Conservation (phyloP, 2,797 vertebrate species). For the Mionectes olivaceus region DNA sequence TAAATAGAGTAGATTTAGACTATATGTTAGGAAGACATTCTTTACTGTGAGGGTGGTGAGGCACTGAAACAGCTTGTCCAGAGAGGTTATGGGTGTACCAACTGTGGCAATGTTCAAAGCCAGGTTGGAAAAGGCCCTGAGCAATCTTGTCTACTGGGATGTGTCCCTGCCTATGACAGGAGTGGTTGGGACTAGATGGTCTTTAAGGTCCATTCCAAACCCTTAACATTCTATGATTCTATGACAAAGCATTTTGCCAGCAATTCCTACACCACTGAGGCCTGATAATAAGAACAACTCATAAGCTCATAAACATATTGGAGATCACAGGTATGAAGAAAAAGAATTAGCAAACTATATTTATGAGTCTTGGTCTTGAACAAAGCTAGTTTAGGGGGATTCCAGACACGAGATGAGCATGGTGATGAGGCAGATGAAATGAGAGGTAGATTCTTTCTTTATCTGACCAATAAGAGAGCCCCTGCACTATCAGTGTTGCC, state of each 20-base stretch:
- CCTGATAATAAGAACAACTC: background rate
- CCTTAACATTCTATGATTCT: background rate
- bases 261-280: background rate
- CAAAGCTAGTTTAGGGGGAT: background rate
- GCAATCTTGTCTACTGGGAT: background rate
- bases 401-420: background rate
- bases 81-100: background rate
- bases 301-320: background rate
- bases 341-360: background rate
- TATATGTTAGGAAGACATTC: background rate
- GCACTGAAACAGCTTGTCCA: background rate
- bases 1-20: background rate
- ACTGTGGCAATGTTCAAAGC: background rate
- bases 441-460: background rate
- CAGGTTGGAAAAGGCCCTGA: background rate
- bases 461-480: background rate
- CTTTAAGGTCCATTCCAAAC: background rate
- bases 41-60: background rate
- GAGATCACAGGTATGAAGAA: background rate
- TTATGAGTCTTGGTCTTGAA: background rate
- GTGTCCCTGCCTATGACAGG: background rate
- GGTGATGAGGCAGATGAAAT: background rate
- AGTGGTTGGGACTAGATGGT: fast-evolving
- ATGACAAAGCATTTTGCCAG: background rate
- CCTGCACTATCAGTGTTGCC: background rate